Evolutionary conservation across 2,113 vertebrate genomes (phyloP).

Genomic region (Columbina picui): DNA sequence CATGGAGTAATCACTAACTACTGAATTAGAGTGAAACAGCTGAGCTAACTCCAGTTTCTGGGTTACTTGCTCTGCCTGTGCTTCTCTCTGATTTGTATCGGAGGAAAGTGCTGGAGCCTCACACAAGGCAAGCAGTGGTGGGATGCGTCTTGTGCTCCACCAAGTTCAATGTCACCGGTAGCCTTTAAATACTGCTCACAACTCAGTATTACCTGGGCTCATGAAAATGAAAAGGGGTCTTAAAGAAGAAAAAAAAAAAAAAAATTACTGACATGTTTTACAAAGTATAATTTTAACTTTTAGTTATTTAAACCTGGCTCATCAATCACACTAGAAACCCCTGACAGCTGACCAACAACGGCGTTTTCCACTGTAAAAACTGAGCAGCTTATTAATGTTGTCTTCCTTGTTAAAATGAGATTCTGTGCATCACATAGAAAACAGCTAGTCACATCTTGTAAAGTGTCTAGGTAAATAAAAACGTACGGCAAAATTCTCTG

Average conservation of each 20-base stretch:
- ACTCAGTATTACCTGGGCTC: not conserved
- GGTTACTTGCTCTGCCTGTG: not conserved
- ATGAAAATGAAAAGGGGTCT: constrained; percentile 49
- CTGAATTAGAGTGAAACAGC: not conserved
- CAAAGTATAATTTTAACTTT: constrained; percentile 49
- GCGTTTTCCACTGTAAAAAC: constrained; percentile 43
- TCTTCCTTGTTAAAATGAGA: constrained; percentile 8
- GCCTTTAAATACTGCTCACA: not conserved
- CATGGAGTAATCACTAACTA: not conserved
- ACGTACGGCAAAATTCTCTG: not conserved
- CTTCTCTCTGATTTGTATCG: not conserved
- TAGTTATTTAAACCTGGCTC: constrained; percentile 47
- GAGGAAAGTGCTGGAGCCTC: not conserved
- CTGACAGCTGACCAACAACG: constrained; percentile 55
- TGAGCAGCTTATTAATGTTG: constrained; percentile 18
- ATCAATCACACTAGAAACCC: constrained; percentile 62
- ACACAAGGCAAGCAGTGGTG: not conserved
- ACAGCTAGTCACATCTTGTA: not conserved
- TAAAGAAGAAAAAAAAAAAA: not conserved
- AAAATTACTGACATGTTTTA: constrained; percentile 29
- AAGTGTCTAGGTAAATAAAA: not conserved
- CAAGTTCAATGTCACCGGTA: not conserved
- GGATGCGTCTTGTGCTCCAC: not conserved
- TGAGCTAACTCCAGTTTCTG: not conserved
- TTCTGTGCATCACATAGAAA: not conserved